Evolutionary conservation across 2,797 vertebrate genomes (phyloP), one percentile per base, ranked within the genome.

Genomic region (Tapera naevia): DNA sequence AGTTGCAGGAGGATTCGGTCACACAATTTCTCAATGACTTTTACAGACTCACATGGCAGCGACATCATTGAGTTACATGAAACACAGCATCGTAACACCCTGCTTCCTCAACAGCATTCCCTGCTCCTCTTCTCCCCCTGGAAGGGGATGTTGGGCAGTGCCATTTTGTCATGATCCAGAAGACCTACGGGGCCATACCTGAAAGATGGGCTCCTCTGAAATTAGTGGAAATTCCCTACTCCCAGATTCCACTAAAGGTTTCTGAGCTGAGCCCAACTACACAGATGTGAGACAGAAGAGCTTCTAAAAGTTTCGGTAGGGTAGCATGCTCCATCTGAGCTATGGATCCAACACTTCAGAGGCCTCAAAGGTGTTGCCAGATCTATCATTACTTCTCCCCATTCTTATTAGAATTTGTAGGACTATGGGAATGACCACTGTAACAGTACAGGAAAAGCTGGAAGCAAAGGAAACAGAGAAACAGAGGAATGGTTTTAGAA

Each of bases 71-170:
- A 71, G 10, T 18, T 45, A 35, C 7, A 5, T 0, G 4, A 70
- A 84, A 73, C 8, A 28, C 1, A 43, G 35, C 23, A 33, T 16
- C 0, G 0, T 24, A 37, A 65, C 4, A 50, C 13, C 11, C 18
- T 35, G 3, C 5, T 67, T 75, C 37, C 17, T 17, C 46, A 57
- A 11, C 4, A 46, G 61, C 39, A 54, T 13, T 8, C 35, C 39
- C 9, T 24, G 23, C 22, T 83, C 60, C 35, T 23, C 25, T 72
- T 4, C 23, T 23, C 18, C 17, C 22, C 7, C 17, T 5, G 17
- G 21, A 43, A 72, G 13, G 0, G 21, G 12, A 8, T 43, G 37
- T 35, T 15, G 30, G 30, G 24, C 24, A 58, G 21, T 0, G 0
- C 33, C 8, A 39, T 62, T 90, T 74, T 84, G 14, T 23, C 32